These are phyloP conservation scores for Tanypteryx hageni DNA, from an alignment of 2,888 invertebrate genomes.

Conservation along the genomic window DNA sequence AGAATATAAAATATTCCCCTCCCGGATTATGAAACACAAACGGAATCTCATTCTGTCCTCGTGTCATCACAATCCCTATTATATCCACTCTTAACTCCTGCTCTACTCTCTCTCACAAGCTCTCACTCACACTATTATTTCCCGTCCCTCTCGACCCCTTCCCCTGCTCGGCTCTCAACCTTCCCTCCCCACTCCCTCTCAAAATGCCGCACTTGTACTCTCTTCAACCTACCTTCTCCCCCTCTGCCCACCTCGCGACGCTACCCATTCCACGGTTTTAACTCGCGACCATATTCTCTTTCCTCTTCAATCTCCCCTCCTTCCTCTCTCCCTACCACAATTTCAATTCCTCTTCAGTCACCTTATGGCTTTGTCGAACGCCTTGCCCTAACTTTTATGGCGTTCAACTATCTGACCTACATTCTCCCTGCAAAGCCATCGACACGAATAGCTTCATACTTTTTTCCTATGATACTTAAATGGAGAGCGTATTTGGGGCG, in stretches of 20 bases:
- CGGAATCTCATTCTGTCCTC: neutral
- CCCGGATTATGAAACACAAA: neutral
- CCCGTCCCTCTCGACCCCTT: neutral
- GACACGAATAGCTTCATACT: neutral
- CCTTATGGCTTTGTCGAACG: neutral
- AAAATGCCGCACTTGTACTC: neutral
- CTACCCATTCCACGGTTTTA: neutral
- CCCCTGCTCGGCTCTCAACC: neutral
- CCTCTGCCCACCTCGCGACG: neutral
- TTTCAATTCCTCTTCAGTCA: neutral
- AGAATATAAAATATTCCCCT: neutral
- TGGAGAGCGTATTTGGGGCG: neutral
- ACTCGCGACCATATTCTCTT: neutral
- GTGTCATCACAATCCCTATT: conserved; percentile 11
- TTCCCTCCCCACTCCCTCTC: neutral
- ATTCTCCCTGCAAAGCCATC: neutral
- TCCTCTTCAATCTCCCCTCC: neutral
- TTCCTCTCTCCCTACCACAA: neutral
- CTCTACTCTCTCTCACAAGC: neutral
- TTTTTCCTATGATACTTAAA: neutral
- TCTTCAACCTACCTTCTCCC: neutral
- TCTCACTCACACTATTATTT: neutral
- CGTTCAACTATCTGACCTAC: conserved; percentile 8
- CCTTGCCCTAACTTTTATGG: neutral
- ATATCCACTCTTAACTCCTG: neutral